Base-by-base conservation (phyloP, 2,113 vertebrate species). In the Gallinago media region DNA sequence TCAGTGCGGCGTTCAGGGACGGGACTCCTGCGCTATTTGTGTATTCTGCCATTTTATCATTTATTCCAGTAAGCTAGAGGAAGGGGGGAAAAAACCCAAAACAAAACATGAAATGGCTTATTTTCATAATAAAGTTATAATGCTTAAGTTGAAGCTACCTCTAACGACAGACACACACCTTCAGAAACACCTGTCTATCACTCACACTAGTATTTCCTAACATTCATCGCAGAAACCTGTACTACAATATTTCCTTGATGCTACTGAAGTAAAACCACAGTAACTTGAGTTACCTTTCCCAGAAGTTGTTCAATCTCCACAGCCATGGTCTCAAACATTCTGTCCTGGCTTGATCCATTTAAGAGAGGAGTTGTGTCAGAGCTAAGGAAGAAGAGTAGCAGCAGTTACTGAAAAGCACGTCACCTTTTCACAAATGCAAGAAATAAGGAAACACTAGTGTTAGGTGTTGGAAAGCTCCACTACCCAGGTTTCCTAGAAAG, bases 251-350 rank as follows among this genome's bases (percentile, higher is more conserved):
- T 7, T 56, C 36, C 47, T 6, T 23, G 66, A 12, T 0, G 17
- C 29, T 38, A 61, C 59, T 63, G 32, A 79, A 58, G 46, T 20
- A 38, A 80, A 68, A 14, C 17, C 22, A 29, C 26, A 67, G 47
- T 10, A 34, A 74, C 49, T 18, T 5, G 2, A 93, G 96, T 98
- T 97, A 99, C 99, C 98, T 99, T 99, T 66, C 99, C 98, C 96
- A 99, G 97, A 42, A 99, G 98, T 40, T 99, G 99, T 86, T 99
- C 99, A 84, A 99, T 99, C 97, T 99, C 99, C 95, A 99, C 99
- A 27, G 99, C 99, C 99, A 99, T 99, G 49, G 99, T 99, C 96
- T 99, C 99, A 98, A 99, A 99, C 99, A 99, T 99, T 96, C 99
- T 99, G 98, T 99, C 99, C 98, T 99, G 99, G 92, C 98, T 99